Conservation (phyloP, 2,888 invertebrate species). For the Archaeoteleia sp. region DNA sequence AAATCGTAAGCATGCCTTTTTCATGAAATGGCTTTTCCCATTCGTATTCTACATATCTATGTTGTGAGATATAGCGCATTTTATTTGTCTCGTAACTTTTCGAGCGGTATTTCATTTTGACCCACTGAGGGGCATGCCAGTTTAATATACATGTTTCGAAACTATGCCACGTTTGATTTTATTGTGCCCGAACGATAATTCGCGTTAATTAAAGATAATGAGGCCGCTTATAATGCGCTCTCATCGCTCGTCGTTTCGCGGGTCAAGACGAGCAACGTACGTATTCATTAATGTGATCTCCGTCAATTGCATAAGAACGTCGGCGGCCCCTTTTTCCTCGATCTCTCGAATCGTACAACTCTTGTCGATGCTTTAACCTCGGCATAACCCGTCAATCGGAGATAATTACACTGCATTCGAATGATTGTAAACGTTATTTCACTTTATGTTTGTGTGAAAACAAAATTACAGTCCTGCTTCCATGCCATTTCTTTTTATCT, state of each 20-base stretch:
- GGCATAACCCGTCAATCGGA: constrained; percentile 47
- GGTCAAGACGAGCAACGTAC: constrained; percentile 57
- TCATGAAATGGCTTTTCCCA: neutral
- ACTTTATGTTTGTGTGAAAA: constrained; percentile 30
- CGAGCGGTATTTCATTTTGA: constrained; percentile 24
- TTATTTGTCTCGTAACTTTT: constrained; percentile 21
- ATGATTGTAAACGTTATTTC: constrained; percentile 35
- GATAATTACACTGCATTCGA: constrained; percentile 40
- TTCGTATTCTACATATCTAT: neutral
- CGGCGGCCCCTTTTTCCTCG: constrained; percentile 46
- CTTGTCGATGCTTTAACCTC: constrained; percentile 47
- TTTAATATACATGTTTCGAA: constrained; percentile 36
- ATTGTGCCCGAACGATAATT: constrained; percentile 45
- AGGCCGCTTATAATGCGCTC: constrained; percentile 45
- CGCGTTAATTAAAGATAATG: constrained; percentile 50
- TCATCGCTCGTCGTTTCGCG: constrained; percentile 40
- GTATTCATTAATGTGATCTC: constrained; percentile 65
- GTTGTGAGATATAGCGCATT: constrained; percentile 2
- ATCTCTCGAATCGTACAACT: constrained; percentile 39
- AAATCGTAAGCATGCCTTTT: constrained; percentile 1
- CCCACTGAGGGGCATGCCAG: constrained; percentile 26
- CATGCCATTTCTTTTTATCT: constrained; percentile 18
- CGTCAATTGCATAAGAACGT: constrained; percentile 54
- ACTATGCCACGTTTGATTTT: constrained; percentile 26
- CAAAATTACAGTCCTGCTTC: constrained; percentile 40